Percentiles rank a stretch among this genome's conserved stretches.
These are phyloP conservation scores for Malurus melanocephalus DNA, from an alignment of 2,113 vertebrate species.

Conservation along the genomic window DNA sequence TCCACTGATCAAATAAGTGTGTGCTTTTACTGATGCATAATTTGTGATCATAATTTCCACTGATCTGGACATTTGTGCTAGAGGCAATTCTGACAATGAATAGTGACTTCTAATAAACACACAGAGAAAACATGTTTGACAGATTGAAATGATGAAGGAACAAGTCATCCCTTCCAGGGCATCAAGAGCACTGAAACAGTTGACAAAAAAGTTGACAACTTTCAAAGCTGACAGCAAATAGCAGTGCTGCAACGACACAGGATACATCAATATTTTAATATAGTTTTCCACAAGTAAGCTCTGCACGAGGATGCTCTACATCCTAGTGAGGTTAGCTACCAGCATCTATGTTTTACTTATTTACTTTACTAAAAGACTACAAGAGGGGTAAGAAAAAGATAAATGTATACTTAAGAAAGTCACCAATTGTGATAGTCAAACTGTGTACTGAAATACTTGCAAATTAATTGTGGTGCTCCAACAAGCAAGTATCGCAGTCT, in stretches of 20 bases:
- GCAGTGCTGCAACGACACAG: background rate
- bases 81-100: background rate
- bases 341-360: background rate
- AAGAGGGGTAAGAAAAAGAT: background rate
- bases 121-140: background rate
- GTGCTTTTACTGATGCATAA: background rate
- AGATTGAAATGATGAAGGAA: background rate
- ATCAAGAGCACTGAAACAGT: background rate
- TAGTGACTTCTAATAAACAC: background rate
- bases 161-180: background rate
- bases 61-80: background rate
- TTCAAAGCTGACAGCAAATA: background rate
- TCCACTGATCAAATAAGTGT: background rate
- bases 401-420: background rate
- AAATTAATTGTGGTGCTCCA: background rate
- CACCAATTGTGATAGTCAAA: background rate
- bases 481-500: background rate
- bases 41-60: too few species aligned
- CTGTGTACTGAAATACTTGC: background rate
- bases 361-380: background rate
- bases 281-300: background rate
- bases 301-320: background rate
- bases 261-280: background rate
- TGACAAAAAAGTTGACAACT: background rate
- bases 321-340: background rate